These are phyloP conservation scores for Chroicocephalus ridibundus DNA, from an alignment of 2,113 vertebrate species.

Conservation along the genomic window DNA sequence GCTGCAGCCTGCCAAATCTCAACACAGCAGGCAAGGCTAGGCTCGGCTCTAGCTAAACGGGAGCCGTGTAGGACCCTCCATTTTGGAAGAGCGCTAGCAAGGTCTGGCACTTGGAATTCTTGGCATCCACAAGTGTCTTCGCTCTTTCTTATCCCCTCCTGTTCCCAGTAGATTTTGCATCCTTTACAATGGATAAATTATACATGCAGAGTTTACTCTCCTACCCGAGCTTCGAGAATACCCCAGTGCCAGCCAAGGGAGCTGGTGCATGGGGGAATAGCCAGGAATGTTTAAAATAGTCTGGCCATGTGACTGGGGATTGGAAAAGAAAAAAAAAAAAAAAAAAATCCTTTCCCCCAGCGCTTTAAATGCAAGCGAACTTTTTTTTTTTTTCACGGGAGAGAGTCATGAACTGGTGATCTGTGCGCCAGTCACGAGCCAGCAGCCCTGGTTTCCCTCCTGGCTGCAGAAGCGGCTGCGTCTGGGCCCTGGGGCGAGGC, in stretches of 20 bases:
- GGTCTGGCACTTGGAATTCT: conserved; percentile 64
- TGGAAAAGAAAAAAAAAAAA: conserved; percentile 13
- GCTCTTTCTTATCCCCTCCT: conserved; percentile 65
- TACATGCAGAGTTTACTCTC: conserved; percentile 66
- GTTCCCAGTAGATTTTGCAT: conserved; percentile 67
- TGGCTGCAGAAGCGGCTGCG: not conserved
- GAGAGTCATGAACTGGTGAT: conserved; percentile 23
- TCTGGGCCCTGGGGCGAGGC: not conserved
- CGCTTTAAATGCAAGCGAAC: conserved; percentile 14
- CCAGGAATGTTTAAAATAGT: conserved; percentile 70
- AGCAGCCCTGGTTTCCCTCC: conserved; percentile 31
- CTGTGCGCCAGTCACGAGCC: conserved; percentile 18
- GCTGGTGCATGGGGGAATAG: conserved; percentile 68
- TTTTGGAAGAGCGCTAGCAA: conserved; percentile 65
- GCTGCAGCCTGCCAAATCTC: conserved; percentile 59
- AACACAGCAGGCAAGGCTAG: conserved; percentile 55
- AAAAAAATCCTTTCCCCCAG: not conserved
- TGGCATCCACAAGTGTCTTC: conserved; percentile 65
- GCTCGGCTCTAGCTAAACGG: conserved; percentile 55
- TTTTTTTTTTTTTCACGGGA: not conserved
- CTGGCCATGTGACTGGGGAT: conserved; percentile 60
- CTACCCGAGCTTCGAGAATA: conserved; percentile 59
- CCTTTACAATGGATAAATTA: conserved; percentile 69
- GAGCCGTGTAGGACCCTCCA: conserved; percentile 53
- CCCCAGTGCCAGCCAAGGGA: conserved; percentile 40